phyloP scores from a whole-genome alignment of 2,797 vertebrate genomes.

The Luscinia megarhynchos region DNA sequence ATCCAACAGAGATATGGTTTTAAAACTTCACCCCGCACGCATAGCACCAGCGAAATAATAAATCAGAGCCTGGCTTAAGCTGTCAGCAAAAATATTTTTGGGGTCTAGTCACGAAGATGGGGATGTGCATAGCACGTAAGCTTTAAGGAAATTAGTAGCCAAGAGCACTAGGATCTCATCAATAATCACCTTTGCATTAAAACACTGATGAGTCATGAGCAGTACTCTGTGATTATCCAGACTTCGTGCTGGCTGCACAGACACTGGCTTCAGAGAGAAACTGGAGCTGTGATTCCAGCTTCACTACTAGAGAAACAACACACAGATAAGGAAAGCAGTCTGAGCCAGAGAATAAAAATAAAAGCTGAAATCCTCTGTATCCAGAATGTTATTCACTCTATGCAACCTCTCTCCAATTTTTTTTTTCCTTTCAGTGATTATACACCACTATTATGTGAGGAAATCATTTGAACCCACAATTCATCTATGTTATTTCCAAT shows the following conservation, averaged over 20 bases:
- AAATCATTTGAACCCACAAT: background rate
- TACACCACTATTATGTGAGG: background rate
- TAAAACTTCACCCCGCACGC: background rate
- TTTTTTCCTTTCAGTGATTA: background rate
- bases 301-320: background rate
- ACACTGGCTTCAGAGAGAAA: background rate
- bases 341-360: background rate
- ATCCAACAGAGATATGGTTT: background rate
- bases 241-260: background rate
- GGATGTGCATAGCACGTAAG: background rate
- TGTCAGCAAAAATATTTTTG: background rate
- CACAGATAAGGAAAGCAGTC: background rate
- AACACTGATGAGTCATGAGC: constrained; percentile 8
- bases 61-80: background rate
- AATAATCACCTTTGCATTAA: constrained; percentile 22
- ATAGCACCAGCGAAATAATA: background rate
- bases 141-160: background rate
- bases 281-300: background rate
- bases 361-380: background rate
- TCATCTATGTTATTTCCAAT: background rate
- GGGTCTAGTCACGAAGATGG: background rate
- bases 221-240: background rate
- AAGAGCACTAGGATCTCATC: background rate
- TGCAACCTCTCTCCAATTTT: background rate
- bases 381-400: background rate